Evolutionary conservation across 1,140 invertebrate species (phyloP).

Genomic region (Batillaria attramentaria): DNA sequence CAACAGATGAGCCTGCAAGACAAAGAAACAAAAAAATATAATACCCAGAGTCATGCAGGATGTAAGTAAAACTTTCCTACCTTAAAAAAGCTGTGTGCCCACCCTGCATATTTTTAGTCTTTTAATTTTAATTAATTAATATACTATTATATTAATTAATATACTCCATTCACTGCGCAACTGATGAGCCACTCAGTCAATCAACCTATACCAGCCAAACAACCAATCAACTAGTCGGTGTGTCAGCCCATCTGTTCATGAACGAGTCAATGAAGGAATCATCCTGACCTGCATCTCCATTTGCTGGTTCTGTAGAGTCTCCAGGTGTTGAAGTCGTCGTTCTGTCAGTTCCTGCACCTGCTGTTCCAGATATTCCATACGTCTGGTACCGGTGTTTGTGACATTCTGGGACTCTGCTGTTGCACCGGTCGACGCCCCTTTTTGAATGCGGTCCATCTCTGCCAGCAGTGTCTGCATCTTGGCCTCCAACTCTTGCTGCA

Average conservation of each 20-base stretch:
- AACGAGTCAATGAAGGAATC: too few species aligned
- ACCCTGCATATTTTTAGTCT: too few species aligned
- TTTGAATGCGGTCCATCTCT: slow-evolving; percentile 49
- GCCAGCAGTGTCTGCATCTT: slow-evolving; percentile 57
- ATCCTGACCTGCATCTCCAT: slow-evolving; percentile 58
- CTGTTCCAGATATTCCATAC: slow-evolving; percentile 53
- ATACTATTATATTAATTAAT: too few species aligned
- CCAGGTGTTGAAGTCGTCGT: slow-evolving; percentile 58
- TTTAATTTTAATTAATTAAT: too few species aligned
- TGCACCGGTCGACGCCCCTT: slow-evolving; percentile 13
- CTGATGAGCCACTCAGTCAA: too few species aligned
- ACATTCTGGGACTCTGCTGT: not conserved
- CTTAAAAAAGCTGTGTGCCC: too few species aligned
- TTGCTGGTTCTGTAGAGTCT: slow-evolving; percentile 60
- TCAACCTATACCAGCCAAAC: too few species aligned
- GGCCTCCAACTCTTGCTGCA: slow-evolving; percentile 60
- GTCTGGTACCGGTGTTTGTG: slow-evolving; percentile 25
- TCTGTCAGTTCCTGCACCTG: slow-evolving; percentile 59
- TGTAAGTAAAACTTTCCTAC: too few species aligned
- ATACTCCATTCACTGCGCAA: too few species aligned
- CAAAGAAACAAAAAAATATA: not conserved
- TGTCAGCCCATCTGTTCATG: too few species aligned
- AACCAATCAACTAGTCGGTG: too few species aligned
- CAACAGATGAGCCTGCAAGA: slow-evolving; percentile 25
- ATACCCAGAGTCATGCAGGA: too few species aligned